Conservation (phyloP, 2,113 vertebrate species). For the Leucosticte australis region DNA sequence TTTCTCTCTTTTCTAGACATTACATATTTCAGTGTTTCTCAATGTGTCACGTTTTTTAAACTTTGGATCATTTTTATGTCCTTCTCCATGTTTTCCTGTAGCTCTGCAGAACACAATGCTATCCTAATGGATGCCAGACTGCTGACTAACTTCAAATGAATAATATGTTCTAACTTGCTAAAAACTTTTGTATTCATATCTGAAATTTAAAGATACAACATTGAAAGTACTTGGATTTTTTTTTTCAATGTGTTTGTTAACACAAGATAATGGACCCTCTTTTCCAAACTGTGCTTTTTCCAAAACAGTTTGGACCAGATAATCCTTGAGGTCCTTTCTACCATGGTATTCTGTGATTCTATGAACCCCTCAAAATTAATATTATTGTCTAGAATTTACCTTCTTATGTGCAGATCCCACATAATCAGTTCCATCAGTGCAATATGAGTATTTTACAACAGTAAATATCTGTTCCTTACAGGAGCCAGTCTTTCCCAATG, state of each 20-base stretch:
- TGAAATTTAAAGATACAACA: neutral
- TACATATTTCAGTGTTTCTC: neutral
- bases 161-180: neutral
- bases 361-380: neutral
- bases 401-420: neutral
- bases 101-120: neutral
- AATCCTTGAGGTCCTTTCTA: neutral
- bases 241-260: neutral
- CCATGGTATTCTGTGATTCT: neutral
- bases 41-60: neutral
- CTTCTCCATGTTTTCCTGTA: neutral
- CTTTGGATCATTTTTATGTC: neutral
- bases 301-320: neutral
- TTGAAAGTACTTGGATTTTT: neutral
- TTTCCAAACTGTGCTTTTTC: neutral
- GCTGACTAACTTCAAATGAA: neutral
- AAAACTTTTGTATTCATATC: neutral
- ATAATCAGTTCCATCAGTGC: neutral
- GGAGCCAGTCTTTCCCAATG: neutral
- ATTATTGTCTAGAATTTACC: neutral
- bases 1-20: neutral
- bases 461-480: neutral
- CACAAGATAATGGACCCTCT: neutral
- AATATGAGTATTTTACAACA: neutral
- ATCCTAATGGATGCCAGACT: neutral